Conservation (phyloP, 1,140 invertebrate genomes). For the Caenorhabditis inopinata region DNA sequence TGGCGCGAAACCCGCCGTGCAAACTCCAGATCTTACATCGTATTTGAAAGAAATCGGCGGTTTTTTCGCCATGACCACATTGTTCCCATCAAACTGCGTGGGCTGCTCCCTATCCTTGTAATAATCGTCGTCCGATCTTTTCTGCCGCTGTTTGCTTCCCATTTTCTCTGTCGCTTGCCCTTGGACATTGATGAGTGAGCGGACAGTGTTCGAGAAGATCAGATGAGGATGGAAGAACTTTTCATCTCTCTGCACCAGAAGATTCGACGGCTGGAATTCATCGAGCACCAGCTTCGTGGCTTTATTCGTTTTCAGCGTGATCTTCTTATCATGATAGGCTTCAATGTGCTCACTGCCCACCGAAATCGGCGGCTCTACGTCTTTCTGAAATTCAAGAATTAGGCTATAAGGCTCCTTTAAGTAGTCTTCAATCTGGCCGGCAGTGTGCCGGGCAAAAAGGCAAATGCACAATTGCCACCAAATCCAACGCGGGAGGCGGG, state of each 20-base stretch:
- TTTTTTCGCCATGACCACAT: neutral
- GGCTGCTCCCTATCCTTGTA: neutral
- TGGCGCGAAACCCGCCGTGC: too few relatives aligned
- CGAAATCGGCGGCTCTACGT: neutral
- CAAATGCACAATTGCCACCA: too few relatives aligned
- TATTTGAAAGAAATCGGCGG: too few relatives aligned
- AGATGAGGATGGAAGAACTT: slow-evolving; percentile 8
- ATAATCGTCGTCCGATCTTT: neutral
- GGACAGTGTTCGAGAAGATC: neutral
- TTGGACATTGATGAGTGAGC: neutral
- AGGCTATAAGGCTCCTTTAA: too few relatives aligned
- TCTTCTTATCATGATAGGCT: neutral
- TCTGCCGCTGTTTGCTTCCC: neutral
- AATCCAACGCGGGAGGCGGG: too few relatives aligned
- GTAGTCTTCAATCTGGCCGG: too few relatives aligned
- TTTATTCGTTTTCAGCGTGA: neutral
- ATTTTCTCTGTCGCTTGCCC: neutral
- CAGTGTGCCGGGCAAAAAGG: too few relatives aligned
- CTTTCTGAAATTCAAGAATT: neutral
- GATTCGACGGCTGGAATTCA: neutral
- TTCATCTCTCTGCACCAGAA: neutral
- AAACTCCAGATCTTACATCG: neutral
- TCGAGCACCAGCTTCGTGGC: neutral
- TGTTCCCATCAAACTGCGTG: neutral
- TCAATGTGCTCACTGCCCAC: neutral